These are phyloP conservation scores for Melipona bicolor DNA, from an alignment of 2,888 invertebrate genomes.

Conservation along the genomic window DNA sequence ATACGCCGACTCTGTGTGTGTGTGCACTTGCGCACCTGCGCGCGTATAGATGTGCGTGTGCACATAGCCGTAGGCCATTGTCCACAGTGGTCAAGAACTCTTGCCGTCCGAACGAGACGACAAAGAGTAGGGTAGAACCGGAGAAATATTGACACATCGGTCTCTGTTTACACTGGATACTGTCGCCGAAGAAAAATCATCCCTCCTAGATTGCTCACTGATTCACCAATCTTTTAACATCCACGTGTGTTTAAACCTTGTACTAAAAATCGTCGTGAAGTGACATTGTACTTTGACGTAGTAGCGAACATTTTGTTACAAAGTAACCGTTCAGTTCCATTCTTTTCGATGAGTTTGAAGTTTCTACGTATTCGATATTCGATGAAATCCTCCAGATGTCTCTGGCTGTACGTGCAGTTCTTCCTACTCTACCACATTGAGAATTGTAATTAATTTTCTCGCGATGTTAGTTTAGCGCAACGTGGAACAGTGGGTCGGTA, in stretches of 20 bases:
- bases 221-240: constrained; percentile 2
- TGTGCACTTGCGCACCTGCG: constrained; percentile 10
- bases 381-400: not conserved
- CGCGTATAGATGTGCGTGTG: not conserved
- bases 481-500: constrained; percentile 6
- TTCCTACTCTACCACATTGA: not conserved
- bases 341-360: not conserved
- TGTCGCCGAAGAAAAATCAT: constrained; percentile 41
- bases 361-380: not conserved
- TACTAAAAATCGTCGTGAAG: not conserved
- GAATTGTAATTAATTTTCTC: constrained; percentile 32
- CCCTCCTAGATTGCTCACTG: constrained; percentile 7
- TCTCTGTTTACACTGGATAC: constrained; percentile 61
- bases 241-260: not conserved
- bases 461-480: not conserved
- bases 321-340: constrained; percentile 2
- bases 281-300: not conserved
- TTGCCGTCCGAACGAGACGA: constrained; percentile 52
- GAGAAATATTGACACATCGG: constrained; percentile 57
- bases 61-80: constrained; percentile 32
- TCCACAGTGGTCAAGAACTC: constrained; percentile 56
- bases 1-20: constrained; percentile 8
- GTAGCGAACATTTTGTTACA: constrained; percentile 18
- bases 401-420: not conserved
- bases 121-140: constrained; percentile 35